These are phyloP conservation scores for Scylla paramamosain DNA, from an alignment of 1,140 invertebrate species.

Conservation along the genomic window DNA sequence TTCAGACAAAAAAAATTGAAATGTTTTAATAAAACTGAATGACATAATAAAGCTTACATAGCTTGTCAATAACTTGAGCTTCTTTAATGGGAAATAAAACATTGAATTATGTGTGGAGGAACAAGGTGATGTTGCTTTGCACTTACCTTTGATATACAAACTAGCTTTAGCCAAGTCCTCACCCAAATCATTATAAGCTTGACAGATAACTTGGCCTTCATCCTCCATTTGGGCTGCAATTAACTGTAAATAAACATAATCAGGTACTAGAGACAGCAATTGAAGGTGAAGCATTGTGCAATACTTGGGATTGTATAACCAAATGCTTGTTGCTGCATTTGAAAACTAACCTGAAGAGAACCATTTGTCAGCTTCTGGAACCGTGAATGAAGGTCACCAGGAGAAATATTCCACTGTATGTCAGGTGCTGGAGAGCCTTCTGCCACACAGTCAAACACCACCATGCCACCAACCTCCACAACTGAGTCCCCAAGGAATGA, in stretches of 20 bases:
- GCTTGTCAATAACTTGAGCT: no score
- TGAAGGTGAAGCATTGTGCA: no score
- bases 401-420: conserved; percentile 80
- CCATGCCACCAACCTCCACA: conserved; percentile 67
- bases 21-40: no score
- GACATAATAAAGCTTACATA: no score
- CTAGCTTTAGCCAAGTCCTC: conserved; percentile 71
- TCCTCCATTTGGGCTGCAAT: conserved; percentile 72
- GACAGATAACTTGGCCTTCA: conserved; percentile 72
- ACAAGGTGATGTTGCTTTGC: no score
- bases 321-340: background rate
- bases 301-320: background rate
- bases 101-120: no score
- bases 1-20: no score
- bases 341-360: conserved; percentile 60
- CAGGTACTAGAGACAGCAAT: background rate
- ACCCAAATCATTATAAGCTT: conserved; percentile 70
- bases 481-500: background rate
- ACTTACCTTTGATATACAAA: conserved; percentile 62
- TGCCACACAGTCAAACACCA: conserved; percentile 80
- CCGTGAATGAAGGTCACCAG: conserved; percentile 65
- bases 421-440: conserved; percentile 81
- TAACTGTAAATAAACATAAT: conserved; percentile 32
- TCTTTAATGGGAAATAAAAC: no score
- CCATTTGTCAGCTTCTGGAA: conserved; percentile 62